Evolutionary conservation across 2,888 invertebrate genomes (phyloP).

Genomic region (Drosophila infuscata): DNA sequence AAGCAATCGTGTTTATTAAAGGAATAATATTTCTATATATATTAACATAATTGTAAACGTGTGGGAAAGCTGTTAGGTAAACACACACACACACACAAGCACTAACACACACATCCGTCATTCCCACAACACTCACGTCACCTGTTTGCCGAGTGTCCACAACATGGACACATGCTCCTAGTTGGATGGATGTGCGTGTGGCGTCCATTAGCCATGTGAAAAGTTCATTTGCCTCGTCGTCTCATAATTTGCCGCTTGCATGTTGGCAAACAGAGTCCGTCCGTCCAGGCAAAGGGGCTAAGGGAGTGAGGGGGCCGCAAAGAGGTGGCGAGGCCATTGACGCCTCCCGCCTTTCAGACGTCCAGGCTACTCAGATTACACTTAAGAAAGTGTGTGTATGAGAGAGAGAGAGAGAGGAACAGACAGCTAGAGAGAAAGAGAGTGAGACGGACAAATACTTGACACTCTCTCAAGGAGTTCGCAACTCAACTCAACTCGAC

Average conservation of each 20-base stretch:
- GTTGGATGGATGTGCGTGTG: constrained; percentile 40
- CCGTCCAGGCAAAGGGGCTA: constrained; percentile 13
- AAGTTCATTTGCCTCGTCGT: constrained; percentile 80
- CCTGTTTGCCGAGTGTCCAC: constrained; percentile 62
- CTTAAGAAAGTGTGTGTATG: constrained; percentile 16
- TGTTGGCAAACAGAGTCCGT: constrained; percentile 57
- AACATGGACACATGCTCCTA: constrained; percentile 24
- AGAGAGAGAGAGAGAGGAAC: background rate
- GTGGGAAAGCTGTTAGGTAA: constrained; percentile 53
- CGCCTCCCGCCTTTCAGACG: constrained; percentile 31
- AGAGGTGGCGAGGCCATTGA: constrained; percentile 35
- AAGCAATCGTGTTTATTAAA: constrained; percentile 48
- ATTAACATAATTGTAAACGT: constrained; percentile 49
- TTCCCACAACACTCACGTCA: constrained; percentile 43
- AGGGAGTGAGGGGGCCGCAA: background rate
- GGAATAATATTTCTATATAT: constrained; percentile 43
- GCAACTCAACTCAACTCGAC: constrained; percentile 2
- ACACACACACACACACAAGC: constrained; percentile 28
- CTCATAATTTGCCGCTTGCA: constrained; percentile 78
- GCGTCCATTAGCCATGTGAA: constrained; percentile 75
- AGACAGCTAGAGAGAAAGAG: constrained; percentile 14
- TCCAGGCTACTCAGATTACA: constrained; percentile 62
- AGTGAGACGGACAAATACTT: constrained; percentile 31
- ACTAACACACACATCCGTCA: constrained; percentile 1
- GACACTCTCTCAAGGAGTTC: constrained; percentile 55